phyloP scores from a whole-genome alignment of 2,113 vertebrate species.

The Bujurquina vittata region DNA sequence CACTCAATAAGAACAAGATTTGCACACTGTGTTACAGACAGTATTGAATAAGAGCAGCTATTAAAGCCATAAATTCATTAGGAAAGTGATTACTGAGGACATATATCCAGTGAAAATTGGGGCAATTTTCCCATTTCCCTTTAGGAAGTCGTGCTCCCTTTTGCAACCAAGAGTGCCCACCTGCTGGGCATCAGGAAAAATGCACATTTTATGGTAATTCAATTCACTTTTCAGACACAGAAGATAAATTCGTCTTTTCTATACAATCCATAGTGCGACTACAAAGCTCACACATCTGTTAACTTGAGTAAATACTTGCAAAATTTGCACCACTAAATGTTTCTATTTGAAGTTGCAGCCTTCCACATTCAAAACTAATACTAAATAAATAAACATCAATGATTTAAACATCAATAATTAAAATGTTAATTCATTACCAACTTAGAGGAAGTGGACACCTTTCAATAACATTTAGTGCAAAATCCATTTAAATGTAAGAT shows the following conservation, averaged over 20 bases:
- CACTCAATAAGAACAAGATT: neutral
- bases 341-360: neutral
- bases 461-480: neutral
- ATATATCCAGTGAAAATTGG: neutral
- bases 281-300: neutral
- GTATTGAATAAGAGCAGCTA: neutral
- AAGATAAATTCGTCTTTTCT: neutral
- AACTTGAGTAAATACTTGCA: neutral
- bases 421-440: neutral
- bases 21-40: neutral
- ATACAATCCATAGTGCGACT: too few relatives aligned
- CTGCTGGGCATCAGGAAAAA: neutral
- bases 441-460: neutral
- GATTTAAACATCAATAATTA: neutral
- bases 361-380: neutral
- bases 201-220: neutral
- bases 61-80: neutral
- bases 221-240: neutral
- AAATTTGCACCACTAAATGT: neutral
- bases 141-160: neutral
- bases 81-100: neutral
- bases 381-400: neutral
- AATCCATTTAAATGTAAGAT: neutral
- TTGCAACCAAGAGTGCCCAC: neutral
- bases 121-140: neutral